Evolutionary conservation across 1,140 invertebrate genomes (phyloP).

Genomic region (Hypothenemus hampei): DNA sequence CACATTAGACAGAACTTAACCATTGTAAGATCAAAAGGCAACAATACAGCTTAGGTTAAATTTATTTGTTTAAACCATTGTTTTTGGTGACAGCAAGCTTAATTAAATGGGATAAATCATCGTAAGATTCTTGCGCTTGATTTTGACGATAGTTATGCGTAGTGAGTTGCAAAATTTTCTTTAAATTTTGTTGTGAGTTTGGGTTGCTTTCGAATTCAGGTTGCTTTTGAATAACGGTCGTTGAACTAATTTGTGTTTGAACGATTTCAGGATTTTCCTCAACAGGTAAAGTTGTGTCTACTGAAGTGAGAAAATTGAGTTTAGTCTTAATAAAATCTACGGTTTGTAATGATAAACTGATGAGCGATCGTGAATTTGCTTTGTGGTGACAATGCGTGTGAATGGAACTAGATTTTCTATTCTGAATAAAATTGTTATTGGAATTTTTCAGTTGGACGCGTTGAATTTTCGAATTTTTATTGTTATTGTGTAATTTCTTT

Average conservation of each 20-base stretch:
- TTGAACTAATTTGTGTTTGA: constrained; percentile 4
- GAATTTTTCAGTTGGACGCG: neutral
- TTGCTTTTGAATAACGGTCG: constrained; percentile 6
- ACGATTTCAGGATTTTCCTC: neutral
- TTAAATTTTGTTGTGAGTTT: constrained; percentile 13
- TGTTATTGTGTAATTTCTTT: neutral
- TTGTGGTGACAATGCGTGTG: constrained; percentile 5
- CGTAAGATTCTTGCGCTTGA: constrained; percentile 31
- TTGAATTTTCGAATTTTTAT: neutral
- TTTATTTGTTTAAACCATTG: constrained; percentile 15
- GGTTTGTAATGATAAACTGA: constrained; percentile 25
- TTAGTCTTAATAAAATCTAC: constrained; percentile 27
- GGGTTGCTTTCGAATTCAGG: no score
- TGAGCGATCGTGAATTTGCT: constrained; percentile 22
- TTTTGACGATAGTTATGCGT: constrained; percentile 28
- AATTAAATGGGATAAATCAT: constrained; percentile 29
- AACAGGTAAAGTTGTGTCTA: constrained; percentile 12
- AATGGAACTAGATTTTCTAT: neutral
- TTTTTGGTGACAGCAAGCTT: constrained; percentile 19
- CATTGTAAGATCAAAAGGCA: no score
- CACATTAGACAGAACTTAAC: no score
- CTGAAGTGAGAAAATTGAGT: constrained; percentile 22
- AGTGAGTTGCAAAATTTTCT: constrained; percentile 28
- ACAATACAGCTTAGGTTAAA: neutral
- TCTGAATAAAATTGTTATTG: neutral